phyloP scores from a whole-genome alignment of 2,797 vertebrate genomes.

The Phylloscopus collybita region DNA sequence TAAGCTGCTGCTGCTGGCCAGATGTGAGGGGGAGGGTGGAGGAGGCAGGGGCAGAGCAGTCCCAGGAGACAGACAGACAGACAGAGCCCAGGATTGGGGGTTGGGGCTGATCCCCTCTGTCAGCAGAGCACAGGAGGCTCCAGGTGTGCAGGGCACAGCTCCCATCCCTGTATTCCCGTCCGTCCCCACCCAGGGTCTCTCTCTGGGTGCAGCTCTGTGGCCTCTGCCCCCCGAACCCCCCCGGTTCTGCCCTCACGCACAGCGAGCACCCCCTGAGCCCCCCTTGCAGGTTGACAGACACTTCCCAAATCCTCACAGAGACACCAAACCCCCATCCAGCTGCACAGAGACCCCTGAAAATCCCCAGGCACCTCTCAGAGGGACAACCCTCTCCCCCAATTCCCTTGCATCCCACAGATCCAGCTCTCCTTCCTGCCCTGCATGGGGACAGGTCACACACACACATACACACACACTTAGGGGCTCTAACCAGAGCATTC shows the following conservation, averaged over 20 bases:
- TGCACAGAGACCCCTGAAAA: not conserved
- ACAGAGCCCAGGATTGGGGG: rapidly evolving
- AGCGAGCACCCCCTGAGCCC: not conserved
- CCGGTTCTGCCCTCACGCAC: rapidly evolving
- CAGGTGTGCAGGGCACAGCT: not conserved
- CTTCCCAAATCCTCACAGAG: not conserved
- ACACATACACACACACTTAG: not conserved
- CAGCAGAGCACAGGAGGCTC: not conserved
- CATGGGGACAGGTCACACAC: no score
- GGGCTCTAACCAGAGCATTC: not conserved
- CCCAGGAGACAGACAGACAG: not conserved
- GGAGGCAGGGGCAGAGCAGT: not conserved
- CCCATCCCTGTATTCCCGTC: not conserved
- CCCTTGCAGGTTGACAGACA: not conserved
- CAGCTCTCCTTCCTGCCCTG: not conserved
- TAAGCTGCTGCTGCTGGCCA: not conserved
- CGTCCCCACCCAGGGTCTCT: no score
- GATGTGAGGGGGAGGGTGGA: not conserved
- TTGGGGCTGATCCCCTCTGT: rapidly evolving
- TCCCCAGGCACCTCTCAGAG: no score
- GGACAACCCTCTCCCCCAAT: no score
- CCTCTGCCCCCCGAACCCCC: rapidly evolving
- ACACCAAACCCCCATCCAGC: no score
- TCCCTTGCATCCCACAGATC: not conserved
- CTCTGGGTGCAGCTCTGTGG: not conserved